These are phyloP conservation scores for Rhopalosiphum nymphaeae DNA, from an alignment of 2,888 invertebrate genomes.

Conservation along the genomic window DNA sequence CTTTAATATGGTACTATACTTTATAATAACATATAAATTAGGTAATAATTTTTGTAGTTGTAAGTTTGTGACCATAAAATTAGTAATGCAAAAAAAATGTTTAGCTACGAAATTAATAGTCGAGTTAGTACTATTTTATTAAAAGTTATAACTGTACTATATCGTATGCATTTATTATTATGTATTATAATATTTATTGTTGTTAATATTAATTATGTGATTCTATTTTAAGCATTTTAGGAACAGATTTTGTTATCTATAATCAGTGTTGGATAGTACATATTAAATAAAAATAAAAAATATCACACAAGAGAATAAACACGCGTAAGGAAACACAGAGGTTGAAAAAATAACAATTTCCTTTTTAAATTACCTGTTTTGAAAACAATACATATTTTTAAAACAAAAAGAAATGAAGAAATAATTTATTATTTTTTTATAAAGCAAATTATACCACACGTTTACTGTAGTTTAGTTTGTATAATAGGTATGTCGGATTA, in stretches of 20 bases:
- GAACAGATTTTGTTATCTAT: not conserved
- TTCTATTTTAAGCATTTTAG: not conserved
- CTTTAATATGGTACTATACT: not conserved
- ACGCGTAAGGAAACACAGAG: not conserved
- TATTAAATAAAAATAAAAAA: not conserved
- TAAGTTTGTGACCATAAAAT: not conserved
- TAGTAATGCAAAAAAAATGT: not conserved
- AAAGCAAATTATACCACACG: not conserved
- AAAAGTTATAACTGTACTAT: not conserved
- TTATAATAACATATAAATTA: not conserved
- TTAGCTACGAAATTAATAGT: not conserved
- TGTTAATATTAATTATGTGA: not conserved
- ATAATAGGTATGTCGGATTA: not conserved
- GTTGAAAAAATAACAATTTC: not conserved
- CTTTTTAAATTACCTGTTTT: not conserved
- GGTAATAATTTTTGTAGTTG: not conserved
- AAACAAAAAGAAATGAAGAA: not conserved
- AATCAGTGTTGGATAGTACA: not conserved
- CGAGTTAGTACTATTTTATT: not conserved
- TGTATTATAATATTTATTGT: not conserved
- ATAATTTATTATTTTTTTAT: not conserved
- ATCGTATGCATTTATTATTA: not conserved
- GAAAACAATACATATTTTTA: not conserved
- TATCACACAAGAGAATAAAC: not conserved
- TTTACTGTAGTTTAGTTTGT: not conserved